Evolutionary conservation across 1,140 invertebrate genomes (phyloP).

Genomic region (Aphaenogaster rudis): DNA sequence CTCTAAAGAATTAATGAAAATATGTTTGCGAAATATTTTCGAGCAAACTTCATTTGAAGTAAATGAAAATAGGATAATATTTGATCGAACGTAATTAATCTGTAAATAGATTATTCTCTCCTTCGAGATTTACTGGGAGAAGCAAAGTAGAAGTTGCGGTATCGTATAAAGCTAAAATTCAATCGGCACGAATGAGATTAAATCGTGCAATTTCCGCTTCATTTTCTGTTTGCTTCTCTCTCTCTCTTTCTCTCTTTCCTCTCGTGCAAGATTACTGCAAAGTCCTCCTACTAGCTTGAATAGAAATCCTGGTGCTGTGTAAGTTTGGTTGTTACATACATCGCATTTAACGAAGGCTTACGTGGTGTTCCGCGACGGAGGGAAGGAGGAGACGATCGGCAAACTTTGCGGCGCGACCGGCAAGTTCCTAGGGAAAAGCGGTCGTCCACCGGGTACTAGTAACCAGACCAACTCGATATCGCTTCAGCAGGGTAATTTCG

Average conservation of each 20-base stretch:
- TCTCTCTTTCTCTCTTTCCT: background rate
- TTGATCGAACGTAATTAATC: background rate
- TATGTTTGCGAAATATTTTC: background rate
- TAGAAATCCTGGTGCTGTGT: constrained; percentile 33
- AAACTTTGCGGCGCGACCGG: constrained; percentile 88
- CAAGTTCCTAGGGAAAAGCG: constrained; percentile 90
- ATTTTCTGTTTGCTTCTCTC: constrained; percentile 18
- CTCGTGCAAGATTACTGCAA: constrained; percentile 15
- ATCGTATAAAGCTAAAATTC: constrained; percentile 29
- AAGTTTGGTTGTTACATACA: constrained; percentile 60
- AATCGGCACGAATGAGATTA: constrained; percentile 43
- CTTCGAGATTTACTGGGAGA: constrained; percentile 1
- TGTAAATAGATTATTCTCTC: background rate
- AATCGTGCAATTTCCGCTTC: constrained; percentile 44
- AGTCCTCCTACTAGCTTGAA: constrained; percentile 32
- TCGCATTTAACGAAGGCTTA: constrained; percentile 88
- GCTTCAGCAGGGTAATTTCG: constrained; percentile 89
- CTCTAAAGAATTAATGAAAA: background rate
- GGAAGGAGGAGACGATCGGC: constrained; percentile 89
- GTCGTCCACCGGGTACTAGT: constrained; percentile 82
- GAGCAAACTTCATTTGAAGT: background rate
- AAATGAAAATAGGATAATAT: background rate
- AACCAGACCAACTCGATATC: constrained; percentile 86
- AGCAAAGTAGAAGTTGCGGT: constrained; percentile 20
- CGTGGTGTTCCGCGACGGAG: constrained; percentile 91